Conservation (phyloP, 1,140 invertebrate genomes). For the Dendroctonus ponderosae region DNA sequence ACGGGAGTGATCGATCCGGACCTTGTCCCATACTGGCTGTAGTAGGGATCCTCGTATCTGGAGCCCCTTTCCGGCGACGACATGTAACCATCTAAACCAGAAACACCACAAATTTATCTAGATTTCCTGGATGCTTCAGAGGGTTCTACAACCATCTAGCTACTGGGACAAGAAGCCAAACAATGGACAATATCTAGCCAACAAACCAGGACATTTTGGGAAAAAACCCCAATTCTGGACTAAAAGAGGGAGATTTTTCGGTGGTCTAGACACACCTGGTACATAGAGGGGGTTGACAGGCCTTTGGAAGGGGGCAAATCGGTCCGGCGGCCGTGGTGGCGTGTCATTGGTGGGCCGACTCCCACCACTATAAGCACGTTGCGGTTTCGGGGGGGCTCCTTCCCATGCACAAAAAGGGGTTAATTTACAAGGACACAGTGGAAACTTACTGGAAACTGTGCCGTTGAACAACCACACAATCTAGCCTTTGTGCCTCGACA, state of each 20-base stretch:
- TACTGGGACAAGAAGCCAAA: too few relatives aligned
- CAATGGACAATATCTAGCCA: too few relatives aligned
- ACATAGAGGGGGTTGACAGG: constrained; percentile 56
- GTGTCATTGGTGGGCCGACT: constrained; percentile 48
- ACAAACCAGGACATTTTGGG: too few relatives aligned
- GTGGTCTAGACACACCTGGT: constrained; percentile 57
- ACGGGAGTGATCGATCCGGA: constrained; percentile 80
- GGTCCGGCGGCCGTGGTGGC: constrained; percentile 54
- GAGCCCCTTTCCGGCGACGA: constrained; percentile 80
- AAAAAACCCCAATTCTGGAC: too few relatives aligned
- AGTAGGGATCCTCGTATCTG: constrained; percentile 83
- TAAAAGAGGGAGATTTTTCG: background rate
- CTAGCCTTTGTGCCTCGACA: constrained; percentile 2
- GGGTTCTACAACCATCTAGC: too few relatives aligned
- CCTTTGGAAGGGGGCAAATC: constrained; percentile 59
- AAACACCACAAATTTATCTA: background rate
- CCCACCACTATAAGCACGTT: constrained; percentile 58
- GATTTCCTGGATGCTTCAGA: too few relatives aligned
- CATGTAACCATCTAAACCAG: constrained; percentile 71
- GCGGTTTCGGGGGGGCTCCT: constrained; percentile 63
- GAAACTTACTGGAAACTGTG: background rate
- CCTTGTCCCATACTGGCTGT: constrained; percentile 71
- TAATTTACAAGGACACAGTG: background rate
- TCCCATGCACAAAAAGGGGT: constrained; percentile 33
- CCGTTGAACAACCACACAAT: background rate